Percentiles rank a stretch among this genome's conserved stretches.
Conservation (phyloP, 2,888 invertebrate species). For the Molorchus minor region DNA sequence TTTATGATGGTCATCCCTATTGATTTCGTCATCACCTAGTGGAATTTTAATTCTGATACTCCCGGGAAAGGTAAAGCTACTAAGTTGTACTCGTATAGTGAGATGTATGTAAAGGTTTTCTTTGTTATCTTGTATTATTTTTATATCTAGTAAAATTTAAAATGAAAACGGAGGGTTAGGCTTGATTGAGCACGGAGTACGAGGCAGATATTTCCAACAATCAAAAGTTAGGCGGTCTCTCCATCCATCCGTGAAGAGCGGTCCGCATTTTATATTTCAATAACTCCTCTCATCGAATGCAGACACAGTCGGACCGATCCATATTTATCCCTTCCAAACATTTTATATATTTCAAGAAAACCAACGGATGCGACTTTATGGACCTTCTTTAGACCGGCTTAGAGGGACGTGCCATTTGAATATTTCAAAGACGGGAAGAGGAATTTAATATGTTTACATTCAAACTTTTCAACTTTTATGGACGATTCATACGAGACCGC, state of each 20-base stretch:
- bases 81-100: no score
- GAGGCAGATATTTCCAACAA: neutral
- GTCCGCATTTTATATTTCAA: slow-evolving; percentile 9
- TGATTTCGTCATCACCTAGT: no score
- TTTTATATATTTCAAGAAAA: slow-evolving; percentile 39
- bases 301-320: slow-evolving; percentile 33
- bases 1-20: no score
- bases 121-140: no score
- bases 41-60: no score
- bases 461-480: slow-evolving; percentile 46
- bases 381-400: slow-evolving; percentile 42
- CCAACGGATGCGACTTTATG: slow-evolving; percentile 40
- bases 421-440: slow-evolving; percentile 44
- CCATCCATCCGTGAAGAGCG: slow-evolving; percentile 5
- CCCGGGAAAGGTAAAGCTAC: no score
- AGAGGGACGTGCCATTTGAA: slow-evolving; percentile 42
- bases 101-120: no score
- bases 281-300: neutral
- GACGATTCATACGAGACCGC: slow-evolving; percentile 35
- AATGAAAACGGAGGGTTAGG: neutral
- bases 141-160: neutral
- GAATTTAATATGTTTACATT: slow-evolving; percentile 51
- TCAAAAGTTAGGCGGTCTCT: slow-evolving; percentile 5
- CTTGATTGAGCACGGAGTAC: neutral
- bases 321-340: slow-evolving; percentile 43